Percentiles rank a stretch among this genome's conserved stretches.
Evolutionary conservation across 1,140 invertebrate genomes (phyloP).

Genomic region (Penaeus japonicus): DNA sequence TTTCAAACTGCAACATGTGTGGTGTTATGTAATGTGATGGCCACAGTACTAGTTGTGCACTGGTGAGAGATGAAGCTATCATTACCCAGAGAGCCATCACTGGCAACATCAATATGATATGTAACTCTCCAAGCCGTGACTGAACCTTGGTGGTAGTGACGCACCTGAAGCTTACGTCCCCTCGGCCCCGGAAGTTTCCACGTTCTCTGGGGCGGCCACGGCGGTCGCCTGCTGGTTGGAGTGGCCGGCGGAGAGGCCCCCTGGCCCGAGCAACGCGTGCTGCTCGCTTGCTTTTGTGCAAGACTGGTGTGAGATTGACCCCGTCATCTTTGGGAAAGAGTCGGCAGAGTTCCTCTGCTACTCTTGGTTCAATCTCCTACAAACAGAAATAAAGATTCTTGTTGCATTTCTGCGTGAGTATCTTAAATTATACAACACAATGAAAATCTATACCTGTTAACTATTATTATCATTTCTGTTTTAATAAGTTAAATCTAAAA

Average conservation of each 20-base stretch:
- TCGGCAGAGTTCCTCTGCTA: conserved; percentile 92
- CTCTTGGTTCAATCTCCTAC: conserved; percentile 67
- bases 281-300: conserved; percentile 87
- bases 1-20: too few relatives aligned
- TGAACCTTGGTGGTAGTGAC: conserved; percentile 44
- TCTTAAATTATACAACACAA: too few relatives aligned
- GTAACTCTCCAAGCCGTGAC: conserved; percentile 32
- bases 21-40: too few relatives aligned
- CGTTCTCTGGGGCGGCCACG: conserved; percentile 65
- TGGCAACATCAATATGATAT: conserved; percentile 25
- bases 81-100: conserved; percentile 8
- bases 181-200: conserved; percentile 65
- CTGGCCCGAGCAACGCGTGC: conserved; percentile 68
- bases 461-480: too few relatives aligned
- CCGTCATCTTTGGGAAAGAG: conserved; percentile 93
- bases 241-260: conserved; percentile 57
- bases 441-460: too few relatives aligned
- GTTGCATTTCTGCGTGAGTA: too few relatives aligned
- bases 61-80: conserved; percentile 6
- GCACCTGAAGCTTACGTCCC: conserved; percentile 58
- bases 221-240: conserved; percentile 62
- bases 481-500: too few relatives aligned
- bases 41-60: not conserved
- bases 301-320: conserved; percentile 88
- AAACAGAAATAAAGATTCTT: not conserved